Base-by-base conservation (phyloP, 2,113 vertebrate species). In the Orycteropus afer region DNA sequence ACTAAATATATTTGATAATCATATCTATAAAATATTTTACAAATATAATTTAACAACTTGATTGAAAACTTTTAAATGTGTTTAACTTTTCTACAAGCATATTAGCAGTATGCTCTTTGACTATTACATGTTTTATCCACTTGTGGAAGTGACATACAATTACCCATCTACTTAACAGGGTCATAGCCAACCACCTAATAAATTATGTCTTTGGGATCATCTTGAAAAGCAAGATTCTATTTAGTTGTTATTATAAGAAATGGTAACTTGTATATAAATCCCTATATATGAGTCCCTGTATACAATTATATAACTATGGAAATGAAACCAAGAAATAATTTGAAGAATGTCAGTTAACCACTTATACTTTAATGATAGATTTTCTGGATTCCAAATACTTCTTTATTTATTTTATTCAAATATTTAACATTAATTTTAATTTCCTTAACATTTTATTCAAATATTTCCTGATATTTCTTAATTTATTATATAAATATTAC, bases 1-100 rank as follows among this genome's bases (percentile, higher is more conserved):
- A 73, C 25, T 40, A 87, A 82, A 59, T 69, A 42, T 89, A 94
- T 57, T 84, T 95, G 17, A 47, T 74, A 86, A 71, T 76, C 15
- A 10, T 4, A 18, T 78, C 25, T 78, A 47, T 57, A 86, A 78
- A 82, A 27, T 57, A 86, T 59, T 49, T 61, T 73, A 0, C 51
- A 82, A 87, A 2, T 84, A 29, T 32, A 80, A 55, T 77, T 86
- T 69, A 73, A 61, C n/a, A 90, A 45, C 15, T 93, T 63, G 53
- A 67, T n/a, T 65, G 8, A 92, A 87, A 91, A 25, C 9, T 67
- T 4, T 11, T 57, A 17, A 86, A 57, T 29, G 84, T 47, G 63
- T 61, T 51, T 12, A 69, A 29, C 37, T 92, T 57, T 82, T 76
- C 23, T 77, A 0, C 25, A 51, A 83, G 6, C 2, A 42, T 67